Evolutionary conservation across 2,888 invertebrate species (phyloP).

Genomic region (Ametastegia equiseti): DNA sequence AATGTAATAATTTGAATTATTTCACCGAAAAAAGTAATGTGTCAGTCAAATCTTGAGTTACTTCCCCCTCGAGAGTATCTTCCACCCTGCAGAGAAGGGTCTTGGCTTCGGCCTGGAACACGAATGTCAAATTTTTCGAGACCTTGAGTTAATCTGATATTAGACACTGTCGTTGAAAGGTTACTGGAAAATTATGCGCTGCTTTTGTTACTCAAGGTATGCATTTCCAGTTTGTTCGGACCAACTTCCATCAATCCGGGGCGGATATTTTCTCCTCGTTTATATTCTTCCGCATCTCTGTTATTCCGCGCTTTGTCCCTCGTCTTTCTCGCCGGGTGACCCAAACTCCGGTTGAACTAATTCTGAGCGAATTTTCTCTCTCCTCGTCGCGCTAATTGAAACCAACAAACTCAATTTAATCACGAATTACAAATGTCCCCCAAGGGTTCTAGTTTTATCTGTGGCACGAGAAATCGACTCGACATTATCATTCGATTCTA

Average conservation of each 20-base stretch:
- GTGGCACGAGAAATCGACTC: background rate
- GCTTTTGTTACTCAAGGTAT: background rate
- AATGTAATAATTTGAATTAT: no score
- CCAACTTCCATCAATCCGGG: background rate
- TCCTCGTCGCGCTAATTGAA: constrained; percentile 42
- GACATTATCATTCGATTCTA: background rate
- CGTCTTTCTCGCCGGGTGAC: background rate
- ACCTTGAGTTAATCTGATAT: background rate
- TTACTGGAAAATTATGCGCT: background rate
- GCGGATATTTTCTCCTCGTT: background rate
- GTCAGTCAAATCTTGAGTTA: no score
- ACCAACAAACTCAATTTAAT: constrained; percentile 15
- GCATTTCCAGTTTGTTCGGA: background rate
- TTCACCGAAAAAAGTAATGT: no score
- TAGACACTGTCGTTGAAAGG: background rate
- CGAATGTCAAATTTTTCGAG: background rate
- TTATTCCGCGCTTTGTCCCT: background rate
- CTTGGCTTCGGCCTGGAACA: background rate
- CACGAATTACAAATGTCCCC: background rate
- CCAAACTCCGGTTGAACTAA: no score
- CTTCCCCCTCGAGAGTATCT: background rate
- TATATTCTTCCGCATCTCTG: background rate
- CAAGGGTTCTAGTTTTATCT: background rate
- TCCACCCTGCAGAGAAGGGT: background rate
- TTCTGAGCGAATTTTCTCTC: background rate